These are phyloP conservation scores for Heloderma charlesbogerti DNA, from an alignment of 2,113 vertebrate species.

Conservation along the genomic window DNA sequence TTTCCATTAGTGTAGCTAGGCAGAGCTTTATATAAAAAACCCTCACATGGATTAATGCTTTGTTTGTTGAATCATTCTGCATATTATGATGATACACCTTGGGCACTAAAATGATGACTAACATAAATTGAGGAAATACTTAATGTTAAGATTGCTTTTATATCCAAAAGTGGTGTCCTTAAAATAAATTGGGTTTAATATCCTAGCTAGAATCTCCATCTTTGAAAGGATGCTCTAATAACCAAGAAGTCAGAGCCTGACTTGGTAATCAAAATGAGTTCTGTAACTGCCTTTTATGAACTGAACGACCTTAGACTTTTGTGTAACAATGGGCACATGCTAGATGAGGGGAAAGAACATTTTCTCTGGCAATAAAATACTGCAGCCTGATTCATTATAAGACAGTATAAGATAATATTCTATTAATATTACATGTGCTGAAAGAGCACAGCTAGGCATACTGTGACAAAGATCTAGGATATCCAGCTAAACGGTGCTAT, in stretches of 20 bases:
- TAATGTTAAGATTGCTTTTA: neutral
- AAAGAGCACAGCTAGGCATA: neutral
- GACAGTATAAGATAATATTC: neutral
- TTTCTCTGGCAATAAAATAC: neutral
- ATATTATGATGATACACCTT: neutral
- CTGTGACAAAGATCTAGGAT: neutral
- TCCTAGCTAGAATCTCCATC: neutral
- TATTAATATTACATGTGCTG: neutral
- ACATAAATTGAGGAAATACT: neutral
- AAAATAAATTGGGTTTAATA: neutral
- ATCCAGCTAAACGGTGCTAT: neutral
- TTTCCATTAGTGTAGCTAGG: neutral
- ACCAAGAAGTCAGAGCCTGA: neutral
- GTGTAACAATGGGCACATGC: neutral
- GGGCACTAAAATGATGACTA: neutral
- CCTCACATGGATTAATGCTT: neutral
- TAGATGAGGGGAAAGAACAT: neutral
- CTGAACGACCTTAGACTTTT: neutral
- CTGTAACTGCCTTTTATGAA: neutral
- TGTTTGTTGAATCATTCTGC: neutral
- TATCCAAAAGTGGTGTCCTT: neutral
- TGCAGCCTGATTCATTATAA: neutral
- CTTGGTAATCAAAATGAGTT: neutral
- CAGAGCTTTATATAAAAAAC: neutral
- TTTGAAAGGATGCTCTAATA: neutral